A percentile compares a stretch with the other conserved stretches of the same genome.
Evolutionary conservation across 2,113 vertebrate genomes (phyloP).

Genomic region (Brachypteracias leptosomus): DNA sequence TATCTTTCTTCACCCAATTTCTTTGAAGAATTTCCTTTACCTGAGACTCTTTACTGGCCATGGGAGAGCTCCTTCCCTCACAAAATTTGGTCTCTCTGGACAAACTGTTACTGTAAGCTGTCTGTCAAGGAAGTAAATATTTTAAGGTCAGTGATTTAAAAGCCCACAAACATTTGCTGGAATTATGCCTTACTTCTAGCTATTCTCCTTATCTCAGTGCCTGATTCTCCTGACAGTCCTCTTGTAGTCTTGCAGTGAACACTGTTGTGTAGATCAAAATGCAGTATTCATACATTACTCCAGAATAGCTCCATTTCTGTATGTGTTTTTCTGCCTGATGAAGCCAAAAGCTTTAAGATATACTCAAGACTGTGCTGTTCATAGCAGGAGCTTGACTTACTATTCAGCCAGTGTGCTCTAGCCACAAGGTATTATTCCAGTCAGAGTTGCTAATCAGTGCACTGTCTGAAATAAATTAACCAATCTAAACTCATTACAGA

Average conservation of each 20-base stretch:
- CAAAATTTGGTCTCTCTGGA: background rate
- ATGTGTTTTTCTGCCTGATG: background rate
- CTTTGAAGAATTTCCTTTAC: background rate
- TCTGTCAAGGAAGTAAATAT: background rate
- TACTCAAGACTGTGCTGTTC: background rate
- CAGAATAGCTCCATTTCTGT: background rate
- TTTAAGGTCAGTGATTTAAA: background rate
- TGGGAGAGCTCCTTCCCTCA: background rate
- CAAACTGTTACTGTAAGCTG: background rate
- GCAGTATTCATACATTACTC: background rate
- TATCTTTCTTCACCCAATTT: background rate
- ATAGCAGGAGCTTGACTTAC: background rate
- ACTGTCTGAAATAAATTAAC: constrained; percentile 24
- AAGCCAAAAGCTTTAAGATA: background rate
- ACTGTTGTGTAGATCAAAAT: background rate
- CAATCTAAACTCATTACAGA: background rate
- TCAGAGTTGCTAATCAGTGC: background rate
- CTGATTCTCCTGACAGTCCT: background rate
- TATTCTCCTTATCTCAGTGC: background rate
- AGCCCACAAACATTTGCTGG: background rate
- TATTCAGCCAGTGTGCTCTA: background rate
- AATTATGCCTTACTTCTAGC: background rate
- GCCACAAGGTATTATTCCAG: background rate
- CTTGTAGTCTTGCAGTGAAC: background rate
- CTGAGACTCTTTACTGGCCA: background rate